A percentile compares a stretch with the other conserved stretches of the same genome.
Conservation (phyloP, 2,888 invertebrate species). For the Nomada lathburiana region DNA sequence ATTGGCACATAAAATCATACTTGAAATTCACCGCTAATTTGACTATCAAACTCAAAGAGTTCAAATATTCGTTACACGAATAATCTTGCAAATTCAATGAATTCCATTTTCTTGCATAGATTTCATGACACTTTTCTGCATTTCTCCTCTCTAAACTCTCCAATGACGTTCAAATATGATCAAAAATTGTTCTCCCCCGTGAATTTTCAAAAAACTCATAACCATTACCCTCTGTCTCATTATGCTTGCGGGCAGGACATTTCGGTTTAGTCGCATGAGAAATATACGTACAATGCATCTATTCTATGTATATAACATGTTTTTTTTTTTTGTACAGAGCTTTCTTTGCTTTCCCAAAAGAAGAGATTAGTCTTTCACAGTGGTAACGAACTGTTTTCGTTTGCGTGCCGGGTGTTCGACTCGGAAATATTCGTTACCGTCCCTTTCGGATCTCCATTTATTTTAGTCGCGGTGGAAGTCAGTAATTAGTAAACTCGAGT, state of each 20-base stretch:
- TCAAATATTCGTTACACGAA: too few relatives aligned
- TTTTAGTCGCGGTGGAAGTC: background rate
- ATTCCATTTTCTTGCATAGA: background rate
- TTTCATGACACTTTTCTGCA: background rate
- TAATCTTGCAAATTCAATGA: background rate
- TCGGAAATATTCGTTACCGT: background rate
- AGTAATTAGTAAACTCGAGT: background rate
- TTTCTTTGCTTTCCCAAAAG: constrained; percentile 44
- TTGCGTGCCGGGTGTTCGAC: constrained; percentile 48
- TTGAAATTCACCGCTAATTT: constrained; percentile 1
- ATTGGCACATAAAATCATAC: constrained; percentile 65
- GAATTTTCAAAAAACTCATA: background rate
- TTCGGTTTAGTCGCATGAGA: constrained; percentile 36
- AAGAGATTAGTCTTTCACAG: constrained; percentile 47
- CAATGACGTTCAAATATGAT: background rate
- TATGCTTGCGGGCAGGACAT: constrained; percentile 37
- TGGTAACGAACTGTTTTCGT: constrained; percentile 42
- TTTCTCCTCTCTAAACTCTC: background rate
- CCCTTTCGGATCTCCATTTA: background rate
- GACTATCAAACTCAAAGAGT: constrained; percentile 14
- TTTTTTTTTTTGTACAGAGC: constrained; percentile 57
- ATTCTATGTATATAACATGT: constrained; percentile 61
- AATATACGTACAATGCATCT: constrained; percentile 37
- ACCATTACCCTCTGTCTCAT: constrained; percentile 5
- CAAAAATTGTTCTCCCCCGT: background rate